Base-by-base conservation (phyloP, 2,888 invertebrate genomes). In the Parascotia fuliginaria region DNA sequence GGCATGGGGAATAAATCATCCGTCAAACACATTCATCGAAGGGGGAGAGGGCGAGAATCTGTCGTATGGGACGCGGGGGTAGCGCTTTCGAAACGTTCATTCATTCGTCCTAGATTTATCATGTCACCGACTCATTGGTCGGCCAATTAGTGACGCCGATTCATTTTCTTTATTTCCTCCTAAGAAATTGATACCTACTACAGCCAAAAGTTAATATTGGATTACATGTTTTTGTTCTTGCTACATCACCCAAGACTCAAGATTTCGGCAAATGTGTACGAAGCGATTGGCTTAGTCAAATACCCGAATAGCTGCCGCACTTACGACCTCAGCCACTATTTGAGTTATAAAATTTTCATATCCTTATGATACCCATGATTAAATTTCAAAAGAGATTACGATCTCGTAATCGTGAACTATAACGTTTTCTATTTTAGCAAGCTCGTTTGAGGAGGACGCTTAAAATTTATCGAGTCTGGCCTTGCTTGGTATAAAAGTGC, bases 351-450 rank as follows among this genome's bases (percentile, higher is more conserved):
- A 73, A 72, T 73, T 76, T 71, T 77, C 64, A 65, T 77, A 67
- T 53, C 69, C 75, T 70, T 81, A 79, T 77, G 75, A 76, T 75
- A 71, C 70, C 77, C 73, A 82, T 83, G 84, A 85, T 85, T 81
- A 84, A 84, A 87, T 83, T 84, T 87, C 77, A 74, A 74, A 82
- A 68, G 75, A 79, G 79, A 84, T 87, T 85, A 85, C 76, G 78
- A 80, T 82, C 77, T 74, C 77, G 74, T 64, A 82, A 83, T 85
- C 78, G 80, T 84, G 77, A 83, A 82, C 79, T 83, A 85, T 80
- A 81, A 83, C 76, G 75, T 79, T 82, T 76, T 81, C 77, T 74
- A 65, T 72, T 73, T 73, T 69, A 79, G 71, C 67, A 67, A 77
- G 77, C 72, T 79, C 79, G 77, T 83, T 82, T 75, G 67, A 78